Evolutionary conservation across 2,888 invertebrate species (phyloP).

Genomic region (Gymnoscelis rufifasciata): DNA sequence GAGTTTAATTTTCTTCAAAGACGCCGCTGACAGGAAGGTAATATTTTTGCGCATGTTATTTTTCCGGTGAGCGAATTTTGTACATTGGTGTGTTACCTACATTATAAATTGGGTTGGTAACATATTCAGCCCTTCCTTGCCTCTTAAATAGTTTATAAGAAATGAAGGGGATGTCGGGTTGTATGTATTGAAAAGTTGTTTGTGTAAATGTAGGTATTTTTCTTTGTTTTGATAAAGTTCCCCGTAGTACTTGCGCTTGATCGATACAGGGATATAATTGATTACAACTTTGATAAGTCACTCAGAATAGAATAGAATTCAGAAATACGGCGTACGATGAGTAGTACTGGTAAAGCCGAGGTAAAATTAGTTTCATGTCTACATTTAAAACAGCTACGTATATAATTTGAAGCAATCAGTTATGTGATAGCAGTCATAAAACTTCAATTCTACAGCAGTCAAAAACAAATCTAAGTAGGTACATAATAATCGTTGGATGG

Average conservation of each 20-base stretch:
- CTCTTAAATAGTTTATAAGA: constrained; percentile 21
- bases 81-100: constrained; percentile 5
- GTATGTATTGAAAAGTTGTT: constrained; percentile 16
- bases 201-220: constrained; percentile 1
- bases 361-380: no score
- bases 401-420: no score
- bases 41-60: constrained; percentile 10
- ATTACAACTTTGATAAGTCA: no score
- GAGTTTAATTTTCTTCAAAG: constrained; percentile 9
- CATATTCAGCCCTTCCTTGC: constrained; percentile 14
- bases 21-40: constrained; percentile 11
- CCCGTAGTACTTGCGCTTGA: neutral
- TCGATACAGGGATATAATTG: neutral
- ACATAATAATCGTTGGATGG: no score
- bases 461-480: no score
- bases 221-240: neutral
- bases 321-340: no score
- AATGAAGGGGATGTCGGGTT: constrained; percentile 16
- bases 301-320: no score
- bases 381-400: no score
- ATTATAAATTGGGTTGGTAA: constrained; percentile 19
- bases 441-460: no score
- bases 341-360: no score
- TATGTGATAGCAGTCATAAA: no score
- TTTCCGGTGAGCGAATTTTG: constrained; percentile 10